Base-by-base conservation (phyloP, 2,888 invertebrate species). In the Orthosia cruda region DNA sequence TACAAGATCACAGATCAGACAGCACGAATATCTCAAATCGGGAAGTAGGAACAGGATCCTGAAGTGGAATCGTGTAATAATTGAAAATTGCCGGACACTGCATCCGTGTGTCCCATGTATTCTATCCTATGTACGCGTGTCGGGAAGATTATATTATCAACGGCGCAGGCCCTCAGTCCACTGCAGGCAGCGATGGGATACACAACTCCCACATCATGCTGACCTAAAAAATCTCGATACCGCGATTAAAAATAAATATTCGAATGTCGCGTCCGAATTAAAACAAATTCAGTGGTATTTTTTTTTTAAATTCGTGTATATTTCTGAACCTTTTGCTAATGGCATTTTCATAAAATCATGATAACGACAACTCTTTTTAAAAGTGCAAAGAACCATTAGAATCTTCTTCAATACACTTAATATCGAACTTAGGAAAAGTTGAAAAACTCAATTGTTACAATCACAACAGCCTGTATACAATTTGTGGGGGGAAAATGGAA, bases 381-480 rank as follows among this genome's bases (percentile, higher is more conserved):
- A 54, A 12, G n/a, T 59, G 18, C 23, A 11, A 20, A 13, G 18
- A 54, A 23, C 1, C 11, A n/a, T n/a, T 62, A 5, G 1, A 40
- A 15, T 49, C 16, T 13, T 32, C 11, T 32, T 47, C 3, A 16
- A 4, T 5, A 16, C 15, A 16, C 11, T 49, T 40, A 47, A 66
- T 54, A 12, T 7, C 4, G n/a, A 71, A 59, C 32, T 58, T 50
- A 32, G 57, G 64, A 71, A 83, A 80, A 67, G 45, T 71, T 74
- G 23, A 23, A 9, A 49, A 74, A 47, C 12, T 20, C 20, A 20
- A 16, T 4, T 18, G 67, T 32, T 50, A 76, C 79, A 81, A 74
- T 71, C 40, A 77, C 88, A 73, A 74, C 92, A 85, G 54, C 88
- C 92, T 92, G 88, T 91, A 89, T 82, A 86, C 77, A 79, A 74